phyloP scores from a whole-genome alignment of 2,888 invertebrate genomes.

The Thelaira solivaga region DNA sequence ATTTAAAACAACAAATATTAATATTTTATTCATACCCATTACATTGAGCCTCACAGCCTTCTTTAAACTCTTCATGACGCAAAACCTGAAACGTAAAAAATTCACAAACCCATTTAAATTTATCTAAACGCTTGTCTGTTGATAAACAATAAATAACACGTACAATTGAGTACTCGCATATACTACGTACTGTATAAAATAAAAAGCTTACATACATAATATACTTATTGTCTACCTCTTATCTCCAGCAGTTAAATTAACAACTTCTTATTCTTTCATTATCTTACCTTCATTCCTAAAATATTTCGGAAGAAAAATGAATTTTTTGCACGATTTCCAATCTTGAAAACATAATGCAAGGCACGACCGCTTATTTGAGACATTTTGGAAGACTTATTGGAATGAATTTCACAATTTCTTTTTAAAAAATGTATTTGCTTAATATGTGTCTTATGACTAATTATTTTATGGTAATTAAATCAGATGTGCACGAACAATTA shows the following conservation, averaged over 20 bases:
- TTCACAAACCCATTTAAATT: neutral
- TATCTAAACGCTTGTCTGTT: constrained; percentile 8
- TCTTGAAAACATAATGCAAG: constrained; percentile 97
- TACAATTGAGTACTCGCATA: no score
- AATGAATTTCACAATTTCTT: constrained; percentile 41
- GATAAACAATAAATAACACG: neutral
- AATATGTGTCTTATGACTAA: neutral
- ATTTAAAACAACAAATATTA: neutral
- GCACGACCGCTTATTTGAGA: constrained; percentile 83
- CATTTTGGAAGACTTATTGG: constrained; percentile 58
- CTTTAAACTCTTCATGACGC: constrained; percentile 97
- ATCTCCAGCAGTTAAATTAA: no score
- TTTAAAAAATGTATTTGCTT: neutral
- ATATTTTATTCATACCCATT: constrained; percentile 86
- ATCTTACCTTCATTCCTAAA: constrained; percentile 93
- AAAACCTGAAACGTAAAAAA: constrained; percentile 81
- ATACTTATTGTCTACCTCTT: no score
- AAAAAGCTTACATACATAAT: no score
- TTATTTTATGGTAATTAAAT: constrained; percentile 10
- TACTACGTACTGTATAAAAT: no score
- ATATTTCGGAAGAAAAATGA: constrained; percentile 92
- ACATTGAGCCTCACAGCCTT: constrained; percentile 97
- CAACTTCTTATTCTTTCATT: neutral
- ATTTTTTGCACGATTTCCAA: constrained; percentile 91
- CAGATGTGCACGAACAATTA: neutral